Evolutionary conservation across 2,797 vertebrate species (phyloP).

Genomic region (Meriones psammophilus): DNA sequence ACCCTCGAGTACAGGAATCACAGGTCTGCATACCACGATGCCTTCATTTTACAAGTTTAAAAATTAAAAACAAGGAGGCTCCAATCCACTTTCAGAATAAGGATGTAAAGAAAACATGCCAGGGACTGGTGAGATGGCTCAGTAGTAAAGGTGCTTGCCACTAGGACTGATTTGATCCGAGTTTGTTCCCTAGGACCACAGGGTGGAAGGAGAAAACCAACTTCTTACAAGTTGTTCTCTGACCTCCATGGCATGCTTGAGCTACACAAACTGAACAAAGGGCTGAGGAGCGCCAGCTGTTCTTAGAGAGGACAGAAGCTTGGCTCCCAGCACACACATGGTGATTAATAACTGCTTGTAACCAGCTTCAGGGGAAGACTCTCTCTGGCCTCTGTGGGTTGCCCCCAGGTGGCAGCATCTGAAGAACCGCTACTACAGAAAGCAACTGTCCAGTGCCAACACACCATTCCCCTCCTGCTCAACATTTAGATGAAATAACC

Average conservation of each 20-base stretch:
- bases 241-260: not conserved
- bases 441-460: not conserved
- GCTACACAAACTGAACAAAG: not conserved
- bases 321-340: not conserved
- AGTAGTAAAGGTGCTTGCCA: not conserved
- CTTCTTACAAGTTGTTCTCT: not conserved
- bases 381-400: not conserved
- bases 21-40: not conserved
- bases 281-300: not conserved
- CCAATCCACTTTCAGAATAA: not conserved
- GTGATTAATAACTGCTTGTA: not conserved
- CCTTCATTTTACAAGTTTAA: not conserved
- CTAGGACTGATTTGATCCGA: not conserved
- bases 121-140: not conserved
- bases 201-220: not conserved
- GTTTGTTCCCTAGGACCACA: not conserved
- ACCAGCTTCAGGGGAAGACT: not conserved
- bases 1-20: not conserved
- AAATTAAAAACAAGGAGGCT: not conserved
- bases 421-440: conserved; percentile 12
- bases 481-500: conserved; percentile 66
- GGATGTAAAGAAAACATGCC: not conserved
- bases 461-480: conserved; percentile 19
- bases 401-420: not conserved
- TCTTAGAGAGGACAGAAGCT: not conserved